These are phyloP conservation scores for Barnardius zonarius DNA, from an alignment of 2,113 vertebrate species.

Conservation along the genomic window DNA sequence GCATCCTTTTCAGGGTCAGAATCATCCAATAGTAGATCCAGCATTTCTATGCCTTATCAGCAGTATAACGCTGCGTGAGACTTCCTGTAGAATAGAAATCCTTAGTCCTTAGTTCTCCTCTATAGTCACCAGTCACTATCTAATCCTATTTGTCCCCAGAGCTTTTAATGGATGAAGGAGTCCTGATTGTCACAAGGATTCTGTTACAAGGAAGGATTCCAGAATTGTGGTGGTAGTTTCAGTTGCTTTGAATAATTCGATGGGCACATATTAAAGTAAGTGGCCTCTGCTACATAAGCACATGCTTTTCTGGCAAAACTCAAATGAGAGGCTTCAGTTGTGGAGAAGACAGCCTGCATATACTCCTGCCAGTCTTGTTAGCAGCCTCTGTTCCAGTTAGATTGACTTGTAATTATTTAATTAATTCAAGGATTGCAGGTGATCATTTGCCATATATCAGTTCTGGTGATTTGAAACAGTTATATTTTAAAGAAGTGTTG, in stretches of 20 bases:
- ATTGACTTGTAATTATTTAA: neutral
- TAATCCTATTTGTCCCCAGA: neutral
- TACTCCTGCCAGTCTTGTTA: neutral
- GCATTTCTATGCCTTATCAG: neutral
- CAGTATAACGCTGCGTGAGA: neutral
- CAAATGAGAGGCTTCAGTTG: neutral
- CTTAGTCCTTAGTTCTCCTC: neutral
- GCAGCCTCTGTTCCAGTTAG: neutral
- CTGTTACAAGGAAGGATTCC: neutral
- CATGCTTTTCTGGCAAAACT: neutral
- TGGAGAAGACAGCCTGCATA: neutral
- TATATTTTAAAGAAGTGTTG: neutral
- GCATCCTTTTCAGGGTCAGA: neutral
- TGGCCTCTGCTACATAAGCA: neutral
- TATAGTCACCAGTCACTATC: neutral
- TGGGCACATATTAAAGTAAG: neutral
- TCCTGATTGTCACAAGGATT: neutral
- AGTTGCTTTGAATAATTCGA: neutral
- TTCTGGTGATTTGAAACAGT: neutral
- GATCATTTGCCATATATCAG: neutral
- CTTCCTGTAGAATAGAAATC: neutral
- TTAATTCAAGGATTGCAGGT: neutral
- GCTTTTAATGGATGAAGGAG: neutral
- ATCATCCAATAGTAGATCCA: neutral
- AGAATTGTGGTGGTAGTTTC: neutral